Percentiles rank a stretch among this genome's conserved stretches.
Evolutionary conservation across 2,113 vertebrate species (phyloP).

Genomic region (Odocoileus hemionus): DNA sequence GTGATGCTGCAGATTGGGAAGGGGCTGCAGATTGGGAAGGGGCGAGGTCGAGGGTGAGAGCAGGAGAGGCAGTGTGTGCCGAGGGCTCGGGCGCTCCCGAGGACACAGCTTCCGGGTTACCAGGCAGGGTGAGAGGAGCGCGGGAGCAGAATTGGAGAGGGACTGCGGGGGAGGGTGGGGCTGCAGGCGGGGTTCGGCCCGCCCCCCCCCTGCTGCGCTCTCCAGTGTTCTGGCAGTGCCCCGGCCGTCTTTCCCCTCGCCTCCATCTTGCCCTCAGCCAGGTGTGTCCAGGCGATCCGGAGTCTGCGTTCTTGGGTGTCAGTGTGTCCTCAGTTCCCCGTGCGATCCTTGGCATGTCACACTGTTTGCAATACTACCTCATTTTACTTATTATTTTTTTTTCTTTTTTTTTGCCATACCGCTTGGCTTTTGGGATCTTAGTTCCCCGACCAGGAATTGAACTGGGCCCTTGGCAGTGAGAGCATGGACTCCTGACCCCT

Average conservation of each 20-base stretch:
- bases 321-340: not conserved
- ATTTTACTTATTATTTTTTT: no score
- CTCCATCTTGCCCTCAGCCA: not conserved
- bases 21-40: not conserved
- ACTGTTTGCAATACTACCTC: rapidly evolving
- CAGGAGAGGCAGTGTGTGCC: rapidly evolving
- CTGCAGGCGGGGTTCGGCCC: rapidly evolving
- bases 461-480: not conserved
- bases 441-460: not conserved
- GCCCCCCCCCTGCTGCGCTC: not conserved
- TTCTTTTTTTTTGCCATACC: not conserved
- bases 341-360: rapidly evolving
- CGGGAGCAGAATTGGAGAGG: not conserved
- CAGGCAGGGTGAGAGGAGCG: not conserved
- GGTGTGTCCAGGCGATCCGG: rapidly evolving
- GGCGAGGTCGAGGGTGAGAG: not conserved
- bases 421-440: not conserved
- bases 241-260: rapidly evolving
- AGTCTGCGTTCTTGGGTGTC: not conserved
- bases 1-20: not conserved
- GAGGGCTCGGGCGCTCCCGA: not conserved
- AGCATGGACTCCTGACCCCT: not conserved
- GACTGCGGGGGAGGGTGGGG: no score
- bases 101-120: not conserved
- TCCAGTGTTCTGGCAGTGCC: not conserved